Conservation (phyloP, 1,140 invertebrate genomes). For the Aphis gossypii region DNA sequence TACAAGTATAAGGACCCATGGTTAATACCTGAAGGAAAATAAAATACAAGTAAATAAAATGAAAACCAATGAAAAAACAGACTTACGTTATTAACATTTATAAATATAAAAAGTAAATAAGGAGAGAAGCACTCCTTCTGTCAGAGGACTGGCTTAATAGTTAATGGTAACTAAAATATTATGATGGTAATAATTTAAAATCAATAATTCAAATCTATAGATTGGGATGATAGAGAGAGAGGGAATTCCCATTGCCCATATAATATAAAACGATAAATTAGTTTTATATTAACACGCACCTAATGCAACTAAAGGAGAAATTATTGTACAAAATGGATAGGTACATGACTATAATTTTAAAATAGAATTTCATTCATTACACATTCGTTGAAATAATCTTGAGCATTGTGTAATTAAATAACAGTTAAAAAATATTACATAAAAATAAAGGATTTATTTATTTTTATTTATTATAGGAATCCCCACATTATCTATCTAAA, state of each 20-base stretch:
- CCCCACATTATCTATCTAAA: neutral
- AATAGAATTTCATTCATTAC: neutral
- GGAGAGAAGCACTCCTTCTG: neutral
- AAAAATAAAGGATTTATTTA: neutral
- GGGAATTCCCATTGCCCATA: neutral
- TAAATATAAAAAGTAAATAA: neutral
- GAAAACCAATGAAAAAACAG: neutral
- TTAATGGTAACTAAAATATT: neutral
- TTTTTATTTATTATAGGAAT: neutral
- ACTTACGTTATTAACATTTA: neutral
- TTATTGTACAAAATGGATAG: constrained; percentile 16
- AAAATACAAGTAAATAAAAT: neutral
- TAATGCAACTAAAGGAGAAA: constrained; percentile 29
- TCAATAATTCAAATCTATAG: neutral
- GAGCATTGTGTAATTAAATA: neutral
- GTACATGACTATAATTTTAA: neutral
- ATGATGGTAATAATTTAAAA: neutral
- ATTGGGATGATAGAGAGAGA: neutral
- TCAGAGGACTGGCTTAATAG: neutral
- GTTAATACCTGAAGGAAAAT: constrained; percentile 20
- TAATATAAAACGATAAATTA: constrained; percentile 41
- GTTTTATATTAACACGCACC: neutral
- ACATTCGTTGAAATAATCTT: neutral
- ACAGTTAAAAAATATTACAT: neutral
- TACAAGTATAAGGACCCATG: constrained; percentile 55